Percentiles rank a stretch among this genome's conserved stretches.
phyloP scores from a whole-genome alignment of 2,113 vertebrate genomes.

The Hemiscyllium ocellatum region DNA sequence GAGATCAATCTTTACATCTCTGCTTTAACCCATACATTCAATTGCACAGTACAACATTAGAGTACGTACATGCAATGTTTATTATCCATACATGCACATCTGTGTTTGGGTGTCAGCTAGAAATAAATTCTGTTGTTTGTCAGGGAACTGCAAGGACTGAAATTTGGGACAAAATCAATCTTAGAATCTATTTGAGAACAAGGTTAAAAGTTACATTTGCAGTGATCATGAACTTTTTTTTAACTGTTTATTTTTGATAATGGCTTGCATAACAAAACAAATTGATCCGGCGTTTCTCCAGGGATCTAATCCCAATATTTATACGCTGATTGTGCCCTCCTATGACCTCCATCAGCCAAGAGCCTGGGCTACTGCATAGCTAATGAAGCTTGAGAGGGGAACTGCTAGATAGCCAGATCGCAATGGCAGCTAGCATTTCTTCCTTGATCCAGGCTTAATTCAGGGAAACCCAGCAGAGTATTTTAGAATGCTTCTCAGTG shows the following conservation, averaged over 20 bases:
- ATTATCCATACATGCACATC: background rate
- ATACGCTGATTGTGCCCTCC: background rate
- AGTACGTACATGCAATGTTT: background rate
- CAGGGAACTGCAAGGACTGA: background rate
- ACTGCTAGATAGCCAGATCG: background rate
- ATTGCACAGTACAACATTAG: background rate
- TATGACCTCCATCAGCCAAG: background rate
- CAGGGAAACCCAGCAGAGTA: background rate
- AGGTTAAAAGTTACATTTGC: background rate
- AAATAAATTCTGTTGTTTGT: background rate
- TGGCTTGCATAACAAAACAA: background rate
- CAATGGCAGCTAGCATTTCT: background rate
- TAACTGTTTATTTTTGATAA: background rate
- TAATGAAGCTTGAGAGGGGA: background rate
- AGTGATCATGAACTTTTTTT: background rate
- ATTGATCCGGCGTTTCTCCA: background rate
- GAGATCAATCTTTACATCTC: slow-evolving; percentile 36
- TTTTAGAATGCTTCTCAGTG: background rate
- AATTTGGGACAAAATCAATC: background rate
- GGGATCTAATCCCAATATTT: background rate
- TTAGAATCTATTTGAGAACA: background rate
- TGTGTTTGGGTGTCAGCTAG: background rate
- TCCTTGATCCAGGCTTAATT: background rate
- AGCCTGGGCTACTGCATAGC: background rate
- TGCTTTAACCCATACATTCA: slow-evolving; percentile 19